Percentiles rank a stretch among this genome's conserved stretches.
Evolutionary conservation across 2,113 vertebrate genomes (phyloP).

Genomic region (Aleadryas rufinucha): DNA sequence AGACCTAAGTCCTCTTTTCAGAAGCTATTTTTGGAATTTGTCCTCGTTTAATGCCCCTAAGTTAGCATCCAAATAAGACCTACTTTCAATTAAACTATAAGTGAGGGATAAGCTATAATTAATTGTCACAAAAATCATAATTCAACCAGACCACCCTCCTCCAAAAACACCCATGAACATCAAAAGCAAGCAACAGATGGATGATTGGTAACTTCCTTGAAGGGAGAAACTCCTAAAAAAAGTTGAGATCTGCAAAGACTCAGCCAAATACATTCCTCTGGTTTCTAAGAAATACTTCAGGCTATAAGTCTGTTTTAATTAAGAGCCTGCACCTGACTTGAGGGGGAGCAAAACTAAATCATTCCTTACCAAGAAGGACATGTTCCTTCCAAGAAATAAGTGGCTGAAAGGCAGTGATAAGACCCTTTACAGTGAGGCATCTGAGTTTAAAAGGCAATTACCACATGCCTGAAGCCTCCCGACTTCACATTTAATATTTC

Average conservation of each 20-base stretch:
- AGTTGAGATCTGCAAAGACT: not conserved
- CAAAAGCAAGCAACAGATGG: not conserved
- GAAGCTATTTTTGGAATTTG: not conserved
- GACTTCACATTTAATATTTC: not conserved
- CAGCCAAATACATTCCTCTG: not conserved
- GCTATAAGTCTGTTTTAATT: constrained; percentile 1
- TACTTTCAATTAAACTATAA: not conserved
- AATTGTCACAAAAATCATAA: not conserved
- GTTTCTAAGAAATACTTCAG: not conserved
- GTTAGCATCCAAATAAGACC: not conserved
- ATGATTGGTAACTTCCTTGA: not conserved
- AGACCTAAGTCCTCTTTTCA: not conserved
- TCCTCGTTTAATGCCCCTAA: not conserved
- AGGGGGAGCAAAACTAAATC: not conserved
- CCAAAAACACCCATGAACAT: not conserved
- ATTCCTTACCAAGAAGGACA: not conserved
- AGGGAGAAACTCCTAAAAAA: not conserved
- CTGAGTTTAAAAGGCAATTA: not conserved
- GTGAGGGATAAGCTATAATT: not conserved
- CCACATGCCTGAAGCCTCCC: not conserved
- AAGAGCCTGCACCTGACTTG: not conserved
- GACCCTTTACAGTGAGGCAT: not conserved
- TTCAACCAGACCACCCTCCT: not conserved
- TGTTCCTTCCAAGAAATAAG: not conserved
- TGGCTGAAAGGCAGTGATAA: not conserved